phyloP scores from a whole-genome alignment of 2,113 vertebrate genomes.

The Herpetotheres cachinnans region DNA sequence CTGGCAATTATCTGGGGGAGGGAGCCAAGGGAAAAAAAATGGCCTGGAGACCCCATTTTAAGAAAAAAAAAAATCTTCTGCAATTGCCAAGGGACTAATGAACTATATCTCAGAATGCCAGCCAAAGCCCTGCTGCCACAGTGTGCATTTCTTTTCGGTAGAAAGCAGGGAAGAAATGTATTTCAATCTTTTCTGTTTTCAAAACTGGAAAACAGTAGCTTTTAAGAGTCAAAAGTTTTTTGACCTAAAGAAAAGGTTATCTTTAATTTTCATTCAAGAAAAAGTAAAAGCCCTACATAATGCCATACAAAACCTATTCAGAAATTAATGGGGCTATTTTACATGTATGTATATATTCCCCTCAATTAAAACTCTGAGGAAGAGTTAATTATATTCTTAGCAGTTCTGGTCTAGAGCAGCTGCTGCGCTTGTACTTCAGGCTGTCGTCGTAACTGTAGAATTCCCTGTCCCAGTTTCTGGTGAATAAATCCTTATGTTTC shows the following conservation, averaged over 20 bases:
- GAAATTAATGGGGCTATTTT: neutral
- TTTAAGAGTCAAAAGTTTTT: neutral
- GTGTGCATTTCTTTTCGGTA: neutral
- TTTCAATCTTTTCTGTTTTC: neutral
- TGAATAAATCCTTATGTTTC: neutral
- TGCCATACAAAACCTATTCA: neutral
- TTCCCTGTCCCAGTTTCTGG: conserved; percentile 3
- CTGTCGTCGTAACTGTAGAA: conserved; percentile 8
- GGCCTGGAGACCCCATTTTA: neutral
- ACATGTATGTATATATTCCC: neutral
- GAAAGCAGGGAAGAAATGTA: neutral
- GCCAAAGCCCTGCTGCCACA: neutral
- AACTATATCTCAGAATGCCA: neutral
- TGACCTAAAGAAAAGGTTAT: neutral
- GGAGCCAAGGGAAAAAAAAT: neutral
- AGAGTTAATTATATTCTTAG: neutral
- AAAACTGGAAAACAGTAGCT: neutral
- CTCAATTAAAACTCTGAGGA: neutral
- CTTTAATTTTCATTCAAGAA: neutral
- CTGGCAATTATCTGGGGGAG: neutral
- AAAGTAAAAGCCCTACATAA: neutral
- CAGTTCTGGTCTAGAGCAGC: neutral
- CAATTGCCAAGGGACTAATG: neutral
- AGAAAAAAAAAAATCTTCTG: neutral
- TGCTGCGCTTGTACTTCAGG: neutral